Evolutionary conservation across 2,888 invertebrate genomes (phyloP).

Genomic region (Pachymerium ferrugineum): DNA sequence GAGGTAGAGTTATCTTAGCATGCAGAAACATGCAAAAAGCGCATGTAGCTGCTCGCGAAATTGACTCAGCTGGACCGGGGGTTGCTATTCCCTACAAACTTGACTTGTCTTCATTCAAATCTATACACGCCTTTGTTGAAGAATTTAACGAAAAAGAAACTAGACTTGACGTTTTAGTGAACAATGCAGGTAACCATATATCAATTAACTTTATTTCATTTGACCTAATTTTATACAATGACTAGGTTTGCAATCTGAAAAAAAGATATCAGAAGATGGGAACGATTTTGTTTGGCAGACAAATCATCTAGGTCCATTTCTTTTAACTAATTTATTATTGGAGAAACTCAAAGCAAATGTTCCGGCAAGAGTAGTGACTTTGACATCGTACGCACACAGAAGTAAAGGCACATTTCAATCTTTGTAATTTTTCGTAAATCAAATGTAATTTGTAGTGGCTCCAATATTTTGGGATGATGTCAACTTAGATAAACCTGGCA

Average conservation of each 20-base stretch:
- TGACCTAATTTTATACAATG: neutral
- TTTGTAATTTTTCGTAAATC: too few relatives aligned
- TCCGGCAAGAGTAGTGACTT: constrained; percentile 48
- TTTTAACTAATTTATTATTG: constrained; percentile 37
- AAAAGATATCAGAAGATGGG: constrained; percentile 39
- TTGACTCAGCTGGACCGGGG: neutral
- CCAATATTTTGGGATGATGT: neutral
- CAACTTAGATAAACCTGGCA: neutral
- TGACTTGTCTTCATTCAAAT: neutral
- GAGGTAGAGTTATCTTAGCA: constrained; percentile 78
- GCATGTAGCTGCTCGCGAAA: neutral
- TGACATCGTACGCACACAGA: constrained; percentile 48
- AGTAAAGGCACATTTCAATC: too few relatives aligned
- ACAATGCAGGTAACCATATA: constrained; percentile 32
- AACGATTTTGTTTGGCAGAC: constrained; percentile 37
- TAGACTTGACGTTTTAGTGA: constrained; percentile 21
- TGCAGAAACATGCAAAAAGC: constrained; percentile 65
- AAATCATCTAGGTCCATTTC: constrained; percentile 38
- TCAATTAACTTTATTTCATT: neutral
- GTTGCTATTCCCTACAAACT: neutral
- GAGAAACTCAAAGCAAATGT: constrained; percentile 38
- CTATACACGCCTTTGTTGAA: constrained; percentile 4
- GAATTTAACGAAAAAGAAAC: neutral
- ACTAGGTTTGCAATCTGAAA: neutral
- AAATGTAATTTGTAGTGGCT: too few relatives aligned